These are phyloP conservation scores for Nettapus auritus DNA, from an alignment of 2,113 vertebrate species.

Conservation along the genomic window DNA sequence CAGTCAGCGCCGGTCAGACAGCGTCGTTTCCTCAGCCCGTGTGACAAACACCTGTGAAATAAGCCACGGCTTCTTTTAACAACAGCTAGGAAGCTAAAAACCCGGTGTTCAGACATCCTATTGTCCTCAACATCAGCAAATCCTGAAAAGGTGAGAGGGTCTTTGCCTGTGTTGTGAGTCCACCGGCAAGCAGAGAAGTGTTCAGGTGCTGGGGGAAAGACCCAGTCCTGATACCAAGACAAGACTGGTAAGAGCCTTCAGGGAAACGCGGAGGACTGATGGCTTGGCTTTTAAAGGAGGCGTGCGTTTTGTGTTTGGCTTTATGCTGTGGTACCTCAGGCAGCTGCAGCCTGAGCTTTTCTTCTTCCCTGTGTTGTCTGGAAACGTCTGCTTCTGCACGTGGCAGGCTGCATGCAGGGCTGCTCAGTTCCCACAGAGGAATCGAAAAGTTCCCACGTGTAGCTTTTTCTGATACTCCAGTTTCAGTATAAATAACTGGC, in stretches of 20 bases:
- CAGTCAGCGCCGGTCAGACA: rapidly evolving
- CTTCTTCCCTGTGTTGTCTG: not conserved
- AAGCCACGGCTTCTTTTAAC: too few species aligned
- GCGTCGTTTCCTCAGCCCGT: rapidly evolving
- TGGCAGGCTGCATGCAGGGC: rapidly evolving
- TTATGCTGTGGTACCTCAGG: rapidly evolving
- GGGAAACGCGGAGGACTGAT: too few species aligned
- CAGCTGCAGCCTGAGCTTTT: not conserved
- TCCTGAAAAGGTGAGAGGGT: not conserved
- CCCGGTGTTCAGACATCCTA: not conserved
- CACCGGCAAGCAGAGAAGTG: too few species aligned
- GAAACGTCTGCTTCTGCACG: not conserved
- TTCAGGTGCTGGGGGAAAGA: too few species aligned
- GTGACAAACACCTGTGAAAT: not conserved
- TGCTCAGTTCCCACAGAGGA: not conserved
- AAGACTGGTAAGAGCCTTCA: rapidly evolving
- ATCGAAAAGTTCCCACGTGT: not conserved
- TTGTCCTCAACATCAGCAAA: not conserved
- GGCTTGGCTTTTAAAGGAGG: not conserved
- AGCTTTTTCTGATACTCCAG: not conserved
- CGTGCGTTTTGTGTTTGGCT: too few species aligned
- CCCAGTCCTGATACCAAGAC: not conserved
- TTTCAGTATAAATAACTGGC: too few species aligned
- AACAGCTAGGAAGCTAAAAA: not conserved
- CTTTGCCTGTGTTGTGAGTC: not conserved